Evolutionary conservation across 2,113 vertebrate genomes (phyloP), one percentile per base, ranked within the genome.

Genomic region (Scortum barcoo): DNA sequence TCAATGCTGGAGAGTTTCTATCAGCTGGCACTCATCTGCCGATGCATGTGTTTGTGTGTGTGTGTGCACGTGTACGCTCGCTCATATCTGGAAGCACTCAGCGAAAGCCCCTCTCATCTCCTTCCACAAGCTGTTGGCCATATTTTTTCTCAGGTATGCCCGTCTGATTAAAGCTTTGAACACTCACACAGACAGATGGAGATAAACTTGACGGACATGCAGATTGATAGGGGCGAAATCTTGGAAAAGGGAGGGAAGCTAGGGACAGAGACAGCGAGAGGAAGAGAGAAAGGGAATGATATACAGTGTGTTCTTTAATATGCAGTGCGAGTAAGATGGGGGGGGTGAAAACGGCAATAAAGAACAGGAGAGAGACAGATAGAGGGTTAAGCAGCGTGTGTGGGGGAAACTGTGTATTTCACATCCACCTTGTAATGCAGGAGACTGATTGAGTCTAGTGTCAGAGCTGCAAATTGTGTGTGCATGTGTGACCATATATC

Each of bases 61-160:
- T 71, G 14, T 46, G 16, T 46, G 44, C 28, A 62, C 40, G 58
- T 36, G 28, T 58, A 26, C 26, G 8, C 40, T 61, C 22, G 4
- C 56, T 54, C 24, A 56, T 89, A 88, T 88, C 88, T 94, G 80
- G 80, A 90, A 86, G 54, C 33, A 74, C 63, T 93, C 66, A 58
- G 70, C 28, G 30, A 80, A 81, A 90, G 58, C 44, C 16, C 53
- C 67, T 81, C 80, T 92, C 81, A 79, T 92, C 88, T 81, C 75
- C 30, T 54, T 65, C 60, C 83, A 72, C 60, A 28, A 85, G 65
- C 79, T 42, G 70, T 44, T 28, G 63, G 76, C 36, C 28, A 63
- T 71, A 90, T 81, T 79, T 85, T 54, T 69, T 57, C 57, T 72
- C 81, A 86, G 79, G 78, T 86, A 88, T 83, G 84, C 5, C 73